Conservation (phyloP, 2,113 vertebrate genomes). For the Alaudala cheleensis region DNA sequence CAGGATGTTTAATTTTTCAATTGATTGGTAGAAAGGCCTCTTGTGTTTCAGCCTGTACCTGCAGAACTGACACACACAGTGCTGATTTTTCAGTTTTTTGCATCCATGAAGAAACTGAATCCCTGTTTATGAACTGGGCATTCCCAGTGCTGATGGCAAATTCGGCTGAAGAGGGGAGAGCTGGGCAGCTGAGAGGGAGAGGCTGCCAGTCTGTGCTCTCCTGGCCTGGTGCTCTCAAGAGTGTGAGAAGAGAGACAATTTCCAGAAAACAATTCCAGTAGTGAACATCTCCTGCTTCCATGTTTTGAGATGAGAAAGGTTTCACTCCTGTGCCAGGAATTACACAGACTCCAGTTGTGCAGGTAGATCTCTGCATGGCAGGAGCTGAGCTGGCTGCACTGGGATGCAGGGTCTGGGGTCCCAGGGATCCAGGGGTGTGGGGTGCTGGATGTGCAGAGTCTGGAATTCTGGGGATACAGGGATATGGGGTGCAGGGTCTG, state of each 20-base stretch:
- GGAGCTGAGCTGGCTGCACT: not conserved
- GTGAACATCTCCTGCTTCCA: not conserved
- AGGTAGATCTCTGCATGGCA: fast-evolving
- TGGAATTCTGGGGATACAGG: too few relatives aligned
- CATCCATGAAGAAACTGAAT: not conserved
- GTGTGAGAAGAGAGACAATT: not conserved
- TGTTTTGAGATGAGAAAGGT: not conserved
- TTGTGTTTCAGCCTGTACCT: not conserved
- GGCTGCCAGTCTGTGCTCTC: not conserved
- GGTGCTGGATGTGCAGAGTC: too few relatives aligned
- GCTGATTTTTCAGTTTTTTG: not conserved
- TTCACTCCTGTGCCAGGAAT: not conserved
- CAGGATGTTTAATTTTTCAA: not conserved
- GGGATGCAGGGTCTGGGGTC: not conserved
- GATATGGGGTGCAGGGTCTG: not conserved
- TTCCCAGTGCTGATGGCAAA: not conserved
- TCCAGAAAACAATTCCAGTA: not conserved
- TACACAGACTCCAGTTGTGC: not conserved
- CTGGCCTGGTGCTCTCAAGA: not conserved
- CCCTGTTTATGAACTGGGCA: not conserved
- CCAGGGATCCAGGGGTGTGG: too few relatives aligned
- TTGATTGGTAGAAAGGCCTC: not conserved
- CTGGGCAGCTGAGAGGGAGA: not conserved
- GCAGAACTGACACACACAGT: not conserved
- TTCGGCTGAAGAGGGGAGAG: not conserved